Conservation (phyloP, 2,888 invertebrate species). For the Lacanobia wlatinum region DNA sequence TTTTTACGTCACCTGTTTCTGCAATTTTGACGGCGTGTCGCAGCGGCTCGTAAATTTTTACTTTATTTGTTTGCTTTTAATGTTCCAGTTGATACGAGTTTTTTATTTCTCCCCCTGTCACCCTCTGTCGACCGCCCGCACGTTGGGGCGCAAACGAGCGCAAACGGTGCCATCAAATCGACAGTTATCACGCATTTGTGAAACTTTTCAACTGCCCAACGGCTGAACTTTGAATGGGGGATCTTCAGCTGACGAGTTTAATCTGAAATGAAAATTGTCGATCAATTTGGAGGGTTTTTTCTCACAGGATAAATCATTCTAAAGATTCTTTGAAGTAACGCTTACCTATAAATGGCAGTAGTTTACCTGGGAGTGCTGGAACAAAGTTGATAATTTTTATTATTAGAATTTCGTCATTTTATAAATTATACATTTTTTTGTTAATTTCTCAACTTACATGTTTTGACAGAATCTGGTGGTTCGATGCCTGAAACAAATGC, state of each 20-base stretch:
- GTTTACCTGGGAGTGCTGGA: slow-evolving; percentile 54
- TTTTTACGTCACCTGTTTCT: slow-evolving; percentile 79
- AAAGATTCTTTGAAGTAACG: neutral
- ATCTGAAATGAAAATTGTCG: slow-evolving; percentile 60
- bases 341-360: slow-evolving; percentile 37
- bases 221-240: slow-evolving; percentile 67
- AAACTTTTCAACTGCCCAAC: slow-evolving; percentile 65
- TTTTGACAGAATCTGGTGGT: slow-evolving; percentile 52
- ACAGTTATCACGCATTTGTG: slow-evolving; percentile 68
- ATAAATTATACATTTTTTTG: too few relatives aligned
- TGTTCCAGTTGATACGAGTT: slow-evolving; percentile 64
- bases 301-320: neutral
- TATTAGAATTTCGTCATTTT: neutral
- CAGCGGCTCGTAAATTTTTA: slow-evolving; percentile 82
- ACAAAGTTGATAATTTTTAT: neutral
- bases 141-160: slow-evolving; percentile 67
- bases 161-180: slow-evolving; percentile 68
- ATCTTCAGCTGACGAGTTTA: slow-evolving; percentile 61
- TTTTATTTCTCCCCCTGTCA: slow-evolving; percentile 67
- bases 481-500: slow-evolving; percentile 59
- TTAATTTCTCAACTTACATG: slow-evolving; percentile 39
- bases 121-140: slow-evolving; percentile 46
- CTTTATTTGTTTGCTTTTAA: slow-evolving; percentile 78
- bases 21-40: slow-evolving; percentile 80
- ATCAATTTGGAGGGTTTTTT: slow-evolving; percentile 9